Conservation (phyloP, 2,113 vertebrate genomes). For the Nycticorax nycticorax region DNA sequence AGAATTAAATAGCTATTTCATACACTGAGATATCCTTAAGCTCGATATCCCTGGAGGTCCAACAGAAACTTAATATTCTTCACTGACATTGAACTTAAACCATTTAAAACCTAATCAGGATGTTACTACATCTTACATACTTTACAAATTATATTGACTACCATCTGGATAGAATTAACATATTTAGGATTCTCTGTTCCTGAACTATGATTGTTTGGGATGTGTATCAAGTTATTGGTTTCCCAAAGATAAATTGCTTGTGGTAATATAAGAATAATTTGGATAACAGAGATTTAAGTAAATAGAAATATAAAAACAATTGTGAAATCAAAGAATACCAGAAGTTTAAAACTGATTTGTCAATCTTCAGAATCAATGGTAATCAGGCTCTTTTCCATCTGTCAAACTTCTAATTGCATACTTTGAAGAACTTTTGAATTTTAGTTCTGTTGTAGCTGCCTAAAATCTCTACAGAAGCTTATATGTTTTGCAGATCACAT, state of each 20-base stretch:
- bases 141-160: background rate
- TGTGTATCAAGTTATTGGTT: background rate
- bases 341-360: background rate
- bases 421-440: background rate
- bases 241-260: background rate
- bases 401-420: background rate
- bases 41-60: rapidly evolving
- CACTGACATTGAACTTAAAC: background rate
- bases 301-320: background rate
- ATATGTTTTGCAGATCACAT: conserved; percentile 85
- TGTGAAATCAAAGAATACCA: background rate
- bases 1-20: background rate
- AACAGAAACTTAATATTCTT: background rate
- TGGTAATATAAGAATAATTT: background rate
- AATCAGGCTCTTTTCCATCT: background rate
- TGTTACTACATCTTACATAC: background rate
- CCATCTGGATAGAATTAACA: background rate
- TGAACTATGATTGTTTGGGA: background rate
- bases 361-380: background rate
- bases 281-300: background rate
- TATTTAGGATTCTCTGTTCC: background rate
- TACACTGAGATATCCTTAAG: background rate
- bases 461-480: background rate
- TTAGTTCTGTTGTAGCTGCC: background rate
- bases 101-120: background rate